Conservation (phyloP, 2,113 vertebrate genomes). For the human (Homo sapiens) region GRCh38 chr7:116897001-116897500, state of each 20-base stretch:
- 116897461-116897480: not conserved
- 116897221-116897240: not conserved
- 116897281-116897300: slow-evolving; percentile 17
- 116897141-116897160: not conserved
- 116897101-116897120: not conserved
- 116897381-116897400: not conserved
- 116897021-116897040: slow-evolving; percentile 1
- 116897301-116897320: slow-evolving; percentile 11
- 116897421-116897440: not conserved
- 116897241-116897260: not conserved
- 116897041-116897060: not conserved
- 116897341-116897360: not conserved
- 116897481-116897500: not conserved
- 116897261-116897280: not conserved
- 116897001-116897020: not conserved
- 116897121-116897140: not conserved
- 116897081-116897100: not conserved
- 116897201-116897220: not conserved
- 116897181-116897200: not conserved
- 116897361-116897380: not conserved
- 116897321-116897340: not conserved
- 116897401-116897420: not conserved
- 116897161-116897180: slow-evolving; percentile 1
- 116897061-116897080: not conserved
- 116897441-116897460: slow-evolving; percentile 10